These are phyloP conservation scores for Polyploca ridens DNA, from an alignment of 2,888 invertebrate species.

Conservation along the genomic window DNA sequence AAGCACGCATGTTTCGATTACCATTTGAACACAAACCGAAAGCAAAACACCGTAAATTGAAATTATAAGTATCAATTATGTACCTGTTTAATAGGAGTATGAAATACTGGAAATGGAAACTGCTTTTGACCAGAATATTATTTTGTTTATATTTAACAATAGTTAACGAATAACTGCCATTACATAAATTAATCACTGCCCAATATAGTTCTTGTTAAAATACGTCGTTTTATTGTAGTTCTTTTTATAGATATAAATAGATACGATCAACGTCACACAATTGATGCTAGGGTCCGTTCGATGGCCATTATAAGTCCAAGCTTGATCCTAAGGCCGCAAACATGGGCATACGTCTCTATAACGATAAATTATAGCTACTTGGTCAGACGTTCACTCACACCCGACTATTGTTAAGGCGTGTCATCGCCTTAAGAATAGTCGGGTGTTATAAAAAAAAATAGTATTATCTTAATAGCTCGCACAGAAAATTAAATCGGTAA, in stretches of 20 bases:
- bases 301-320: not conserved
- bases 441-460: too few relatives aligned
- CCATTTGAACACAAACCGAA: too few relatives aligned
- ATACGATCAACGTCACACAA: not conserved
- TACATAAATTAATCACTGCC: slow-evolving; percentile 10
- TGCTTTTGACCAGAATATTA: too few relatives aligned
- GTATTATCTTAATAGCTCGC: too few relatives aligned
- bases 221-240: not conserved
- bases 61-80: too few relatives aligned
- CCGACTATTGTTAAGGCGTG: too few relatives aligned
- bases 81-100: not conserved
- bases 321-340: not conserved
- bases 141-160: not conserved
- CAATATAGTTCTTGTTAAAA: not conserved
- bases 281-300: slow-evolving; percentile 3
- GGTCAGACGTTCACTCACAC: too few relatives aligned
- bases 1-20: not conserved
- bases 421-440: too few relatives aligned
- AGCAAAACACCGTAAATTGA: too few relatives aligned
- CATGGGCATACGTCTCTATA: not conserved
- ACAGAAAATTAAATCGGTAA: too few relatives aligned
- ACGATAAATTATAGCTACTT: too few relatives aligned
- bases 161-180: not conserved
- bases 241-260: not conserved
- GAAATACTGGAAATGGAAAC: not conserved